phyloP scores from a whole-genome alignment of 2,888 invertebrate species.

The Drosophila testacea region DNA sequence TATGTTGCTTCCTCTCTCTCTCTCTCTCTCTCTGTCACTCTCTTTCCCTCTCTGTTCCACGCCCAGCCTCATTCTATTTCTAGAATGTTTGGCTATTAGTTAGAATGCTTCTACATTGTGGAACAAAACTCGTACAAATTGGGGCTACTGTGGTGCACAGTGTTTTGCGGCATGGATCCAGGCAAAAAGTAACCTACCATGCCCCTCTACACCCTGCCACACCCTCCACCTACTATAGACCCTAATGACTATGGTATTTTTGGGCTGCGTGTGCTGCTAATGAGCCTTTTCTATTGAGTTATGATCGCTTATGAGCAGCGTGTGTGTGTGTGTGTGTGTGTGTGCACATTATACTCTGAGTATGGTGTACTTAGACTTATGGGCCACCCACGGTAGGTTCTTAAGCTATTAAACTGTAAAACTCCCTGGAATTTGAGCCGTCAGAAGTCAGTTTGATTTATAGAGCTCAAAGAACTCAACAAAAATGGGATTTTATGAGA shows the following conservation, averaged over 20 bases:
- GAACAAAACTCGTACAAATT: conserved; percentile 32
- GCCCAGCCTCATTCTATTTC: neutral
- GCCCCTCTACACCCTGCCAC: conserved; percentile 16
- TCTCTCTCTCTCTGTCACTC: neutral
- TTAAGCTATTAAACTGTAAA: conserved; percentile 52
- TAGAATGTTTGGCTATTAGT: conserved; percentile 64
- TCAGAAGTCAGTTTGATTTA: conserved; percentile 20
- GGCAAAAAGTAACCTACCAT: conserved; percentile 21
- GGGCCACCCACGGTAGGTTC: conserved; percentile 55
- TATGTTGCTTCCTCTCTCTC: conserved; percentile 4
- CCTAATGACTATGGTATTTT: conserved; percentile 50
- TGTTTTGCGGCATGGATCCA: conserved; percentile 34
- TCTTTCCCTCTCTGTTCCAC: conserved; percentile 11
- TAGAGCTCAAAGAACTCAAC: conserved; percentile 18
- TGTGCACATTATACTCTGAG: conserved; percentile 28
- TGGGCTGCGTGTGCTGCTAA: conserved; percentile 59
- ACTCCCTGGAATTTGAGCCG: conserved; percentile 32
- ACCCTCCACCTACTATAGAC: conserved; percentile 1
- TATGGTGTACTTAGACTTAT: conserved; percentile 19
- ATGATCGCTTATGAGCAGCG: conserved; percentile 50
- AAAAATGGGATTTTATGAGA: conserved; percentile 1
- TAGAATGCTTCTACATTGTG: conserved; percentile 63
- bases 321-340: conserved; percentile 4
- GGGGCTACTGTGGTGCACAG: conserved; percentile 47
- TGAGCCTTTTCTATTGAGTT: conserved; percentile 68